Percentiles rank a stretch among this genome's conserved stretches.
These are phyloP conservation scores for Acanthopleura granulata DNA, from an alignment of 2,888 invertebrate genomes.

Conservation along the genomic window DNA sequence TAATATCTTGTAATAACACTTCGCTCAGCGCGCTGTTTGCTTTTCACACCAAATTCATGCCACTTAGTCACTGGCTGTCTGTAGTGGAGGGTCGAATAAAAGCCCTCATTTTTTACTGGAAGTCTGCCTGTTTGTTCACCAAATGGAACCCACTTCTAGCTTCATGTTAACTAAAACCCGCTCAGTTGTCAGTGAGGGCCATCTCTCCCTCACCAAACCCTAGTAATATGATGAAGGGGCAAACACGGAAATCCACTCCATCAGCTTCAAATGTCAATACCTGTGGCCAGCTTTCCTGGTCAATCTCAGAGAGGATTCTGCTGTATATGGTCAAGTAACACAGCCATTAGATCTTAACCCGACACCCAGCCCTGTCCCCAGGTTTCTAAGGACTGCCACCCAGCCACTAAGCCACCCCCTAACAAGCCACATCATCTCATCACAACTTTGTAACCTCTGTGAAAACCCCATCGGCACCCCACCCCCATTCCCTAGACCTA, in stretches of 20 bases:
- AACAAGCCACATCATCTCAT: no score
- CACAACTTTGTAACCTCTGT: no score
- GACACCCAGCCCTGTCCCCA: no score
- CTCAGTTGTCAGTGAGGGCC: conserved; percentile 13
- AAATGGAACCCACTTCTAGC: conserved; percentile 15
- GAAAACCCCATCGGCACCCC: no score
- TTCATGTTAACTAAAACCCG: conserved; percentile 9
- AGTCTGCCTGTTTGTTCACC: conserved; percentile 16
- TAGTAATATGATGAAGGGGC: not conserved
- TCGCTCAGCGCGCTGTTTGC: conserved; percentile 28
- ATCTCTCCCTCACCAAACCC: conserved; percentile 5
- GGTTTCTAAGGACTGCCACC: no score
- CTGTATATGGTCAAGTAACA: no score
- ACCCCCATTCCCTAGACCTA: no score
- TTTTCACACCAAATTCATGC: conserved; percentile 33
- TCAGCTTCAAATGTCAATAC: no score
- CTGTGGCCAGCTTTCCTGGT: no score
- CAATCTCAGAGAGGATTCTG: no score
- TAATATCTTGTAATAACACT: conserved; percentile 38
- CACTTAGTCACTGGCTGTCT: conserved; percentile 21
- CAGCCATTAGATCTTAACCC: no score
- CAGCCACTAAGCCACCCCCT: no score
- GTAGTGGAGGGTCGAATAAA: conserved; percentile 6
- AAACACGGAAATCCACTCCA: not conserved
- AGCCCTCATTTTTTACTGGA: conserved; percentile 11